Evolutionary conservation across 2,888 invertebrate genomes (phyloP), one percentile per base, ranked within the genome.

Genomic region (Halocaridina rubra): DNA sequence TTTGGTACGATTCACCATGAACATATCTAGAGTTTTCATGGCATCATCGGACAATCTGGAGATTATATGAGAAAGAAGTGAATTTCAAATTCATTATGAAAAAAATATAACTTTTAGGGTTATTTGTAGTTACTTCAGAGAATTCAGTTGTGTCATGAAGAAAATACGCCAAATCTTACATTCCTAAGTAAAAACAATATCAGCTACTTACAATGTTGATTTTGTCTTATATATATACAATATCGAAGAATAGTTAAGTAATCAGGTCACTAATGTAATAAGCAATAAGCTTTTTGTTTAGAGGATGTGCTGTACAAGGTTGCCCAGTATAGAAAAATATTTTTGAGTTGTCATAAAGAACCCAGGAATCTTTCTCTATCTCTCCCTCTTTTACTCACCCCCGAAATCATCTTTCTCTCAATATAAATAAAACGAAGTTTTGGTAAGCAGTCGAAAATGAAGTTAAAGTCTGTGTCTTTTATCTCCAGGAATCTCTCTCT

Each of bases 21-120:
- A 90, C 29, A 90, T 90, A 89, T 95, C 94, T 32, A 95, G 91
- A 16, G 91, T 88, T 94, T 67, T 82, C 67, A 88, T 84, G 3
- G 85, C 80, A 29, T 82, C 80, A 13, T 64, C 30, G 27, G 87
- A 85, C 22, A 88, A 59, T 57, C 84, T 85, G 77, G 22, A 69
- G 57, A 13, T 27, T 22, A 72, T 2, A 0, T 16, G n/a, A 16
- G 19, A 39, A 4, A 0, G 30, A 39, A 72, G n/a, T n/a, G n/a
- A n/a, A n/a, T n/a, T n/a, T n/a, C n/a, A n/a, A n/a, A n/a, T n/a
- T n/a, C n/a, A n/a, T n/a, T n/a, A n/a, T n/a, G n/a, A n/a, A n/a
- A n/a, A n/a, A n/a, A n/a, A n/a, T n/a, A n/a, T n/a, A n/a, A n/a
- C n/a, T n/a, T n/a, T n/a, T n/a, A n/a, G n/a, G n/a, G n/a, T n/a